phyloP scores from a whole-genome alignment of 2,113 vertebrate genomes.

The Grantiella picta region DNA sequence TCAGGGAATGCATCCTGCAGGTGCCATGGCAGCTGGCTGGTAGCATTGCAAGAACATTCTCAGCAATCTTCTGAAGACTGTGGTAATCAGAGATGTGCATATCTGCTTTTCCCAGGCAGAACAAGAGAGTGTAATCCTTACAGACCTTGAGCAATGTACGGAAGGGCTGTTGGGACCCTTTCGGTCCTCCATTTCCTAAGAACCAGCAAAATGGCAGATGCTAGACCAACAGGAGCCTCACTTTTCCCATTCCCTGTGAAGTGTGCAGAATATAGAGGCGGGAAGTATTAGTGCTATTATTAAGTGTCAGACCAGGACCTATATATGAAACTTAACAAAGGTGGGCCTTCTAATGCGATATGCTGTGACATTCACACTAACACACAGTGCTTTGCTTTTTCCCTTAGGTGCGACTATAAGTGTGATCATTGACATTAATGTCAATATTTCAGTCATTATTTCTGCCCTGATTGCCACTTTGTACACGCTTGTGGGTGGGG shows the following conservation, averaged over 20 bases:
- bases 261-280: background rate
- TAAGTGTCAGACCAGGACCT: background rate
- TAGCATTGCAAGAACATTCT: background rate
- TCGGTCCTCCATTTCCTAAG: background rate
- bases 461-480: constrained; percentile 91
- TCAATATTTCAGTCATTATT: constrained; percentile 87
- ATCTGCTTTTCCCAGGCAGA: background rate
- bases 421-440: constrained; percentile 90
- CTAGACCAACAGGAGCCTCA: background rate
- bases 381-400: background rate
- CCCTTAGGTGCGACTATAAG: constrained; percentile 92
- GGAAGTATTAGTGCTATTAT: background rate
- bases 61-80: background rate
- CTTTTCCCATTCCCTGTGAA: background rate
- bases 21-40: background rate
- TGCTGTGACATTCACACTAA: background rate
- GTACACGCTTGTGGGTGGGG: constrained; percentile 91
- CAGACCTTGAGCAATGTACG: background rate
- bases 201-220: background rate
- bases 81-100: background rate
- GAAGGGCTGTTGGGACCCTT: background rate
- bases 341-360: background rate
- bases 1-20: background rate
- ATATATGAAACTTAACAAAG: background rate
- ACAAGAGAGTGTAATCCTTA: background rate